Base-by-base conservation (phyloP, 64 coral and sea anemone species). In the Actinia equina region DNA sequence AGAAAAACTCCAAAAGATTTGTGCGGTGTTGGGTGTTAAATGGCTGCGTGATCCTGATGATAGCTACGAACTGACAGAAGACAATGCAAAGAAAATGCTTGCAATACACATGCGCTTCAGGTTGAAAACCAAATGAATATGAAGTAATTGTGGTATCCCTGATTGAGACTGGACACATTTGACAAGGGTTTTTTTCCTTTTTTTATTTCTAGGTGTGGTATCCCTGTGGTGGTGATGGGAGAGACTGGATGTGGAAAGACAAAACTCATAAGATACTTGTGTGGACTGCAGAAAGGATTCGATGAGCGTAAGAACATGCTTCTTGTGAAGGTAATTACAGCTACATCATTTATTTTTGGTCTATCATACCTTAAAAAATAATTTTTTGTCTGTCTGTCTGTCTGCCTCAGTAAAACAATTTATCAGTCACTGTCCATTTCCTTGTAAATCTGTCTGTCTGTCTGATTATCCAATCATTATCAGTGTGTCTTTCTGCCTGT, bases 81-180 rank as follows among this genome's bases (percentile, higher is more conserved):
- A 94, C 85, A 94, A 94, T 79, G 76, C 89, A 43, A 94, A 87
- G 84, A 94, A 94, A 82, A 94, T 94, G 42, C 74, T 94, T 41
- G 92, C 92, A 46, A 94, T 94, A 25, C 92, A 94, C 88, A 94
- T 94, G 92, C 88, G 92, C 23, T 94, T 94, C 13, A 94, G 92
- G 92, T 94, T 23, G 0, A 15, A 14, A 77, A 81, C 42, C 30
- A 1, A 41, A 46, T 49, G 44, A 44, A 20, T 8, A 11, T 45
- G 16, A 18, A 65, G 45, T n/a, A 63, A 0, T 37, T 37, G 30
- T 37, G 46, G 46, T 49, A 49, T 49, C 58, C 58, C 58, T 18
- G 58, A 18, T 60, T 1, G 58, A 60, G 65, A 25, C 25, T 18
- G 42, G 64, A 77, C 49, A 22, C 41, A 49, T 49, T 49, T 49